A percentile compares a stretch with the other conserved stretches of the same genome.
Conservation (phyloP, 2,113 vertebrate species). For the Lucifuga dentata region DNA sequence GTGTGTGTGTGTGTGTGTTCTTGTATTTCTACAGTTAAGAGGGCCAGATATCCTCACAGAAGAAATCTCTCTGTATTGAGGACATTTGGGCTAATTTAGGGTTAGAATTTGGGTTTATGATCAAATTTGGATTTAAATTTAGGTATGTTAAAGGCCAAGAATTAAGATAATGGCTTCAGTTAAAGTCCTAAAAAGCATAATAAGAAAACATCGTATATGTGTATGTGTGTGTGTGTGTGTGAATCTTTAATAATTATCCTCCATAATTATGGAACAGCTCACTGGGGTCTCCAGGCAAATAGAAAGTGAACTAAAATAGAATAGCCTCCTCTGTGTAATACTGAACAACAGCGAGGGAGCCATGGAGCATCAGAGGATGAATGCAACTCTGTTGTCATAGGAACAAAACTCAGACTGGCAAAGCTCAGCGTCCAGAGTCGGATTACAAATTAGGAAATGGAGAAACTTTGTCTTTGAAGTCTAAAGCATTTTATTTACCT, state of each 20-base stretch:
- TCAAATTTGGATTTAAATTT: constrained; percentile 24
- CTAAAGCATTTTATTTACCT: constrained; percentile 60
- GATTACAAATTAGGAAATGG: constrained; percentile 69
- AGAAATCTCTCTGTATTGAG: background rate
- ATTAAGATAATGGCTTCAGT: background rate
- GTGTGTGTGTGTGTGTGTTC: constrained; percentile 16
- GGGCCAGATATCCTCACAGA: constrained; percentile 25
- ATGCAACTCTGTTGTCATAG: constrained; percentile 64
- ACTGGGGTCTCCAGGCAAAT: constrained; percentile 12
- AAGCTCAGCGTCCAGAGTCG: constrained; percentile 44
- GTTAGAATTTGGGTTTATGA: constrained; percentile 11
- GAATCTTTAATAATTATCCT: constrained; percentile 42
- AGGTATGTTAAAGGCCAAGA: constrained; percentile 8
- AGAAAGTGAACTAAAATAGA: constrained; percentile 42
- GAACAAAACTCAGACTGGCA: constrained; percentile 44
- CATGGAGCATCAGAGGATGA: constrained; percentile 33
- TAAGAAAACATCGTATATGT: constrained; percentile 6
- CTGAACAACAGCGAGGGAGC: constrained; percentile 13
- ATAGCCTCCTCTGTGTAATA: background rate
- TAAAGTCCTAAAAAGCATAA: constrained; percentile 30
- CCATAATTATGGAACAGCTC: constrained; percentile 45
- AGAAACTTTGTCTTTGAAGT: constrained; percentile 71
- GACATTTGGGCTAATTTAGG: constrained; percentile 10
- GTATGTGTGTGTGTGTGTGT: background rate
- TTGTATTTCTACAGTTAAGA: constrained; percentile 26